A percentile compares a stretch with the other conserved stretches of the same genome.
phyloP scores from a whole-genome alignment of 2,797 vertebrate genomes.

The Etheostoma nigrum region DNA sequence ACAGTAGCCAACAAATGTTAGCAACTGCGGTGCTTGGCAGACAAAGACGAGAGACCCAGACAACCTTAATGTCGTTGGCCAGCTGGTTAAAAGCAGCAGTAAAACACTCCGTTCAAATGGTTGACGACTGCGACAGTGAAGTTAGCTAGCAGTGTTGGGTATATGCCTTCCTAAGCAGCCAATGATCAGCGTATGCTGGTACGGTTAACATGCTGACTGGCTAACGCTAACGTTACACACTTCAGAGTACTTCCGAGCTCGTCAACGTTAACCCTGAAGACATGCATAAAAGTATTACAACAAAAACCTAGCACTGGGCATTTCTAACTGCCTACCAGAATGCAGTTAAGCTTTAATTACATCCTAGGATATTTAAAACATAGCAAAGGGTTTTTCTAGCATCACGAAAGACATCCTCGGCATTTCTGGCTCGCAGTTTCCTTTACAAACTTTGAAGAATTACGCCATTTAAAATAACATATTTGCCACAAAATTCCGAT shows the following conservation, averaged over 20 bases:
- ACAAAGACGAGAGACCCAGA: conserved; percentile 57
- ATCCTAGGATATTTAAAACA: fast-evolving
- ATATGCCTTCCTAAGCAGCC: background rate
- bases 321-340: background rate
- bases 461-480: conserved; percentile 24
- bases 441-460: conserved; percentile 63
- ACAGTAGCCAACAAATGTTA: conserved; percentile 58
- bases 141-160: too few relatives aligned
- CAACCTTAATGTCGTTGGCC: background rate
- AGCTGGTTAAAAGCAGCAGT: fast-evolving
- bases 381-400: background rate
- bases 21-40: conserved; percentile 51
- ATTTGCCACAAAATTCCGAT: conserved; percentile 58
- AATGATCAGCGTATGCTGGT: conserved; percentile 22
- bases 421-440: conserved; percentile 52
- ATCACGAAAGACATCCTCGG: conserved; percentile 58
- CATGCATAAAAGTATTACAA: background rate
- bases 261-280: background rate
- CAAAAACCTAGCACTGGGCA: background rate
- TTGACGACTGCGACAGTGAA: background rate
- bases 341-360: fast-evolving
- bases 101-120: fast-evolving
- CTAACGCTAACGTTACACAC: conserved; percentile 25
- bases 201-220: conserved; percentile 52
- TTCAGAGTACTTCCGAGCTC: conserved; percentile 25